A percentile compares a stretch with the other conserved stretches of the same genome.
Conservation (phyloP, 2,797 vertebrate genomes). For the Hyperoplus immaculatus region DNA sequence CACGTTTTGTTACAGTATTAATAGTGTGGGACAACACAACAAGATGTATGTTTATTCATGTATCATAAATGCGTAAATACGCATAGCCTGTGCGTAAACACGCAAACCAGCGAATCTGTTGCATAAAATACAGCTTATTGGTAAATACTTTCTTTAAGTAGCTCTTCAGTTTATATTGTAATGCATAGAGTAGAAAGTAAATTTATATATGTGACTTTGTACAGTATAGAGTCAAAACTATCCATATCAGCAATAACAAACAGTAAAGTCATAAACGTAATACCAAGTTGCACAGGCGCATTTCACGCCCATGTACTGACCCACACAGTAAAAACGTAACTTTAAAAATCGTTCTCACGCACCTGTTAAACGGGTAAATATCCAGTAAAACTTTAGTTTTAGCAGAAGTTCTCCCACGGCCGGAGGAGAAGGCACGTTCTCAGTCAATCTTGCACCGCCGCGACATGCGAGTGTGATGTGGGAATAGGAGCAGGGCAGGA, state of each 20-base stretch:
- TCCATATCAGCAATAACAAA: not conserved
- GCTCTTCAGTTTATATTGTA: not conserved
- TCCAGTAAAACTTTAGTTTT: constrained; percentile 15
- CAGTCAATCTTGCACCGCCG: constrained; percentile 35
- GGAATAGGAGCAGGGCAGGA: constrained; percentile 64
- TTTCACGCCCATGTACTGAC: not conserved
- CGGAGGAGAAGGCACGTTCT: constrained; percentile 32
- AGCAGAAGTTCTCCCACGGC: constrained; percentile 21
- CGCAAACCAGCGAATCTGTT: not conserved
- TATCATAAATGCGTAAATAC: constrained; percentile 1
- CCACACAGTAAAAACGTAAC: not conserved
- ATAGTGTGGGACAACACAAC: not conserved
- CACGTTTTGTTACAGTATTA: not conserved
- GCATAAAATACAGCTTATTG: not conserved
- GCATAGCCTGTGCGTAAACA: not conserved
- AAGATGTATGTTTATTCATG: too few species aligned
- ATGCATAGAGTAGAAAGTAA: not conserved
- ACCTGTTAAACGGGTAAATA: constrained; percentile 49
- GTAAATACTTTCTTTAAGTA: not conserved
- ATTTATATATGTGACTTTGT: rapidly evolving
- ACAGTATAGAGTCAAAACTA: not conserved
- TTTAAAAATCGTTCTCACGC: constrained; percentile 11
- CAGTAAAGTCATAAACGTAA: not conserved
- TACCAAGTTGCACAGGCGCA: not conserved
- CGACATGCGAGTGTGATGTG: constrained; percentile 54